phyloP scores from a whole-genome alignment of 2,797 vertebrate genomes.

The Scarus forsteni region DNA sequence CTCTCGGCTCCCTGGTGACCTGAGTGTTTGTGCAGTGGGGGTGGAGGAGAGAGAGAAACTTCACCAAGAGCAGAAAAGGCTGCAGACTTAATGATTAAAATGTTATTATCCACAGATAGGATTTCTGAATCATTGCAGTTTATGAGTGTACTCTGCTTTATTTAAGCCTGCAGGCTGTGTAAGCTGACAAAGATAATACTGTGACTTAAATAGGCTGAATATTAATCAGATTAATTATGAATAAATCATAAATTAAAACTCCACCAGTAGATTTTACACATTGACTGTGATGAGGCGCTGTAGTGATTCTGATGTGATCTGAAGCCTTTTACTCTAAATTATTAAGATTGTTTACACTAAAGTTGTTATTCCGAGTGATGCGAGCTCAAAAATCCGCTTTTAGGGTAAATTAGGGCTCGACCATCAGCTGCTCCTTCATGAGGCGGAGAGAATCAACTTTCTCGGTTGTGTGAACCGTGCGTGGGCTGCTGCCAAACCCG shows the following conservation, averaged over 20 bases:
- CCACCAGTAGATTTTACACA: neutral
- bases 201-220: neutral
- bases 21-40: neutral
- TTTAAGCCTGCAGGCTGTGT: neutral
- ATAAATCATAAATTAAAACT: neutral
- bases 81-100: neutral
- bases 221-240: neutral
- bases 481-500: neutral
- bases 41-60: neutral
- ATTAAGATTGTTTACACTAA: no score
- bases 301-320: no score
- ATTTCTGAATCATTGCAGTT: neutral
- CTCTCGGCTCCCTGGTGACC: slow-evolving; percentile 6
- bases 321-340: no score
- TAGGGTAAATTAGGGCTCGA: no score
- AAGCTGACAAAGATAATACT: neutral
- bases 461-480: no score
- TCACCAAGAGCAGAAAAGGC: neutral
- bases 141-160: no score
- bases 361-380: no score
- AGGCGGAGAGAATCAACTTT: no score
- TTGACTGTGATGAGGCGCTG: no score
- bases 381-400: no score
- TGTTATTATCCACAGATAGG: neutral
- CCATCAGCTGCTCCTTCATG: no score